Base-by-base conservation (phyloP, 2,888 invertebrate species). In the Marasmarcha lunaedactyla region DNA sequence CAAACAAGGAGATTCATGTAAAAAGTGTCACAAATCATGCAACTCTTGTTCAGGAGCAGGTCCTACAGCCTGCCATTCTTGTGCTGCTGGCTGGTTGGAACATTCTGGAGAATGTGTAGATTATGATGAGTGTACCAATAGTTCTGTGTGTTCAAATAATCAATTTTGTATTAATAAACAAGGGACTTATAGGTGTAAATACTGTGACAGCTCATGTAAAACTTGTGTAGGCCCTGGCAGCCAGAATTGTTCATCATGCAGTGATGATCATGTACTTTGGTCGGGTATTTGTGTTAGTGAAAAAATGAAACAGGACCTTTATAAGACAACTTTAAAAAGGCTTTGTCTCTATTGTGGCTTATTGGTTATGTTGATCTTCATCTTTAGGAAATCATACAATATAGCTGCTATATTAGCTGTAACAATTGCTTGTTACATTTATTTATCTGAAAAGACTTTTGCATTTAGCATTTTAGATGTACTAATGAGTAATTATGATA, bases 81-180 rank as follows among this genome's bases (percentile, higher is more conserved):
- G 88, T 50, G 81, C 72, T 40, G 54, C 68, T 26, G 97, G 97
- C 2, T 97, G 94, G 94, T 60, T 84, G 30, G 79, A 87, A 67
- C 79, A 88, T 42, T 77, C 87, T 1, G 89, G 88, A 45, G 90
- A 88, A 0, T 97, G 97, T 67, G 59, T 86, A 41, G 97, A 97
- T 70, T 67, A 95, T 9, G 88, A 97, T 73, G 97, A 97, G 74
- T 97, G 97, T 63, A 57, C 85, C 1, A 59, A 72, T 13, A 60
- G 70, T 33, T 64, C 69, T 15, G 63, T 73, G 10, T 90, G 89
- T 57, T 73, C 83, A 10, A 61, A 71, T 3, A 88, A 90, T 63
- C 87, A 95, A 59, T 96, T 93, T 65, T 97, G 97, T 73, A 85
- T 92, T 0, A 97, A 97, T 63, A 90, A 85, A 42, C 92, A 92